Evolutionary conservation across 2,888 invertebrate species (phyloP).

Genomic region (Cryptosula pallasiana): DNA sequence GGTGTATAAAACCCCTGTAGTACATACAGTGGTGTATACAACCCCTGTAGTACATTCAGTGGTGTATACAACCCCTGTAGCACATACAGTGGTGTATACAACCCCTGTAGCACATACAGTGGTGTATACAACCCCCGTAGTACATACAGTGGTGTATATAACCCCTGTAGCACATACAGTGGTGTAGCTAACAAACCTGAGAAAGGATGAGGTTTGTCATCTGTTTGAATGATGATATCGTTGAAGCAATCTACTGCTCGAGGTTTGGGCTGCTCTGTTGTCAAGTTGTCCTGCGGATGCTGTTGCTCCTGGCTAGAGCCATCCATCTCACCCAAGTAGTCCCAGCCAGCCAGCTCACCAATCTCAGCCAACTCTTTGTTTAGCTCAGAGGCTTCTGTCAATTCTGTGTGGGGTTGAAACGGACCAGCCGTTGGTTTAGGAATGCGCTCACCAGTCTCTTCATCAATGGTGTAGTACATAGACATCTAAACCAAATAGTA

Average conservation of each 20-base stretch:
- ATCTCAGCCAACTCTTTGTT: background rate
- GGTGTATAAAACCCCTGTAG: too few species aligned
- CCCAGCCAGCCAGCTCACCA: background rate
- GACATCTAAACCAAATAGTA: background rate
- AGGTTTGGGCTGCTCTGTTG: background rate
- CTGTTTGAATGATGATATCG: slow-evolving; percentile 16
- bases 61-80: too few species aligned
- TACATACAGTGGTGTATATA: too few species aligned
- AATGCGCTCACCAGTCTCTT: slow-evolving; percentile 57
- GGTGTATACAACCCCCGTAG: too few species aligned
- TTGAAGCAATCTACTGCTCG: background rate
- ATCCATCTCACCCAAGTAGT: background rate
- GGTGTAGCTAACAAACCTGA: too few species aligned
- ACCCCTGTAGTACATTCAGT: too few species aligned
- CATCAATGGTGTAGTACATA: slow-evolving; percentile 39
- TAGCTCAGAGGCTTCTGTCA: background rate
- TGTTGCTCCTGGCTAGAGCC: background rate
- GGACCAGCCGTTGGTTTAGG: background rate
- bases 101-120: too few species aligned
- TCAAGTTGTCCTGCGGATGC: background rate
- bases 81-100: too few species aligned
- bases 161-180: too few species aligned
- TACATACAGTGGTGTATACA: too few species aligned
- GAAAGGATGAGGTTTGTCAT: background rate
- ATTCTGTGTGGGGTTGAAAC: background rate